Percentiles rank a stretch among this genome's conserved stretches.
Conservation (phyloP, 2,888 invertebrate species). For the Omphaloscelis lunosa region DNA sequence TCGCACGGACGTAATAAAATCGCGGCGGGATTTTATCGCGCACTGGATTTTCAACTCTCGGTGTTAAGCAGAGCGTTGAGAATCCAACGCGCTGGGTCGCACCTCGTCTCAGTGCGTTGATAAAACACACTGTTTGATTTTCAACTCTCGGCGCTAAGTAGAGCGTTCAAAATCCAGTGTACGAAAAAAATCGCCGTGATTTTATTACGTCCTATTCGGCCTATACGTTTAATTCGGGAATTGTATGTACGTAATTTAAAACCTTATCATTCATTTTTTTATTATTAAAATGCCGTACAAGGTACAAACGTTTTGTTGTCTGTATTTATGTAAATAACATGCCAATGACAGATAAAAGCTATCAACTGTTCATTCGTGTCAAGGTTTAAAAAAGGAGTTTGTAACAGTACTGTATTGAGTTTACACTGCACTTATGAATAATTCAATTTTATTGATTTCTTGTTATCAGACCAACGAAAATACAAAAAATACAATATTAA, state of each 20-base stretch:
- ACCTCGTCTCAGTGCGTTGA: too few species aligned
- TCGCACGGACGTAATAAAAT: too few species aligned
- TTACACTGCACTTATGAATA: background rate
- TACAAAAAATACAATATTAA: background rate
- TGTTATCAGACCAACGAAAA: background rate
- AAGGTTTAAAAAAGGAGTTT: constrained; percentile 32
- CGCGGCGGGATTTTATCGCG: too few species aligned
- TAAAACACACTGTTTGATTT: too few species aligned
- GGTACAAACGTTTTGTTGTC: constrained; percentile 30
- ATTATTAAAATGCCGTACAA: constrained; percentile 28
- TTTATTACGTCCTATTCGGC: too few species aligned
- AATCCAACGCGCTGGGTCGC: too few species aligned
- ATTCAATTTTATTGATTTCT: background rate
- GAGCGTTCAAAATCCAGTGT: too few species aligned
- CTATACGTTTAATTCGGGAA: too few species aligned
- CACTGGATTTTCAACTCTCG: too few species aligned
- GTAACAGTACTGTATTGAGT: constrained; percentile 7
- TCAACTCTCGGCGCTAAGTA: too few species aligned
- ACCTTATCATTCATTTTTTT: constrained; percentile 8
- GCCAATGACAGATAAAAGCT: constrained; percentile 49
- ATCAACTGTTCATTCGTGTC: constrained; percentile 34
- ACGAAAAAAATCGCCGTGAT: too few species aligned
- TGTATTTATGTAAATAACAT: constrained; percentile 31
- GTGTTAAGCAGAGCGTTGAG: too few species aligned
- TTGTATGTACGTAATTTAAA: background rate